Percentiles rank a stretch among this genome's conserved stretches.
These are phyloP conservation scores for Oreochromis grahami DNA, from an alignment of 2,797 vertebrate genomes.

Conservation along the genomic window DNA sequence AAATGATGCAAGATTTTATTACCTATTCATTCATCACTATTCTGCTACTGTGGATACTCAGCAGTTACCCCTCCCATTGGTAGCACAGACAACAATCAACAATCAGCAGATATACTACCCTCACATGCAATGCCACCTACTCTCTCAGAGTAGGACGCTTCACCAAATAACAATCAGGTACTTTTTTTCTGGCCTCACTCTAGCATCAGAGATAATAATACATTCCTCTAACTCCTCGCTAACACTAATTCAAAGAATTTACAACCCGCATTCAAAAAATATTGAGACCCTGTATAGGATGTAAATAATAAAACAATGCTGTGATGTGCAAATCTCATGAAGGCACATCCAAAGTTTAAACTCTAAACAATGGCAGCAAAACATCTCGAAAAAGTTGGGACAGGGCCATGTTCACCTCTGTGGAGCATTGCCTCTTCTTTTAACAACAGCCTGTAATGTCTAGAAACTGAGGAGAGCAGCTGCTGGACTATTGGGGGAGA, in stretches of 20 bases:
- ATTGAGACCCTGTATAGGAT: neutral
- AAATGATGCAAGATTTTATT: conserved; percentile 48
- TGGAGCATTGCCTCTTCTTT: neutral
- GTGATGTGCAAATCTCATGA: neutral
- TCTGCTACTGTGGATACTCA: neutral
- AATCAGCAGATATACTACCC: neutral
- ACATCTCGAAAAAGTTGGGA: neutral
- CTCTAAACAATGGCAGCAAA: neutral
- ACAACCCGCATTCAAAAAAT: neutral
- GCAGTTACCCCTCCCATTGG: conserved; percentile 3
- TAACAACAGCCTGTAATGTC: neutral
- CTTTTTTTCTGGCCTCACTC: neutral
- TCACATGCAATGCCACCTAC: neutral
- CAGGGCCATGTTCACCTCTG: neutral
- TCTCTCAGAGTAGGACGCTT: neutral
- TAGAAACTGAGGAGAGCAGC: neutral
- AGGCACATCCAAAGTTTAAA: neutral
- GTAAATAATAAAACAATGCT: neutral
- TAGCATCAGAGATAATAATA: neutral
- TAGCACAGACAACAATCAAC: neutral
- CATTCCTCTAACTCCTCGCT: neutral
- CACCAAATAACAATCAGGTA: neutral
- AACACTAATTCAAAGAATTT: neutral
- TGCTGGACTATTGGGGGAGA: neutral
- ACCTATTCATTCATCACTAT: conserved; percentile 44